A percentile compares a stretch with the other conserved stretches of the same genome.
Conservation (phyloP, 2,797 vertebrate species). For the Eulemur albifrons region DNA sequence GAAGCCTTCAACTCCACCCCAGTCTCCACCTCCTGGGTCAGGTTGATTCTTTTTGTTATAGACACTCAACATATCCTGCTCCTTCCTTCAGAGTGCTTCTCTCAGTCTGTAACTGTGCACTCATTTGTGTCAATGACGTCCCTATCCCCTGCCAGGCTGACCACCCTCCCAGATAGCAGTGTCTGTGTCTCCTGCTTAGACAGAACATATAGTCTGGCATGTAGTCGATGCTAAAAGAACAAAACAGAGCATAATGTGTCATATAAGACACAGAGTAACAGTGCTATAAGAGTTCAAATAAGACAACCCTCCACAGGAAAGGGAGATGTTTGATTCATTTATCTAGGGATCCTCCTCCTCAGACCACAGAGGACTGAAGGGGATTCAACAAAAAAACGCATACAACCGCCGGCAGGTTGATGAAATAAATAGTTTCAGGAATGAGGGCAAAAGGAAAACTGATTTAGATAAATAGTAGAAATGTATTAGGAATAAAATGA, state of each 20-base stretch:
- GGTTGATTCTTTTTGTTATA: not conserved
- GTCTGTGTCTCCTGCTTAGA: not conserved
- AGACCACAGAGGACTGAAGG: not conserved
- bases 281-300: not conserved
- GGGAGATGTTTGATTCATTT: not conserved
- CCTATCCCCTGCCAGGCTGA: not conserved
- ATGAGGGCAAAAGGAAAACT: not conserved
- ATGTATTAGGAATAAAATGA: not conserved
- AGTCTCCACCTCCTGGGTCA: not conserved
- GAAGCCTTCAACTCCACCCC: not conserved
- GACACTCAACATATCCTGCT: not conserved
- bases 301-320: not conserved
- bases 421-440: not conserved
- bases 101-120: not conserved
- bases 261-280: not conserved
- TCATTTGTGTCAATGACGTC: not conserved
- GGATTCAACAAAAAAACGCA: not conserved
- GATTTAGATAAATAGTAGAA: not conserved
- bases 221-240: not conserved
- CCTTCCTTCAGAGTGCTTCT: not conserved
- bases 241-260: not conserved
- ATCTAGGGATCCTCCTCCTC: not conserved
- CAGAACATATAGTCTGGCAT: not conserved
- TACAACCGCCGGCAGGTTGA: not conserved
- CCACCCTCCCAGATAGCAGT: not conserved